Conservation (phyloP, 2,888 invertebrate species). For the Gandaritis pyraliata region DNA sequence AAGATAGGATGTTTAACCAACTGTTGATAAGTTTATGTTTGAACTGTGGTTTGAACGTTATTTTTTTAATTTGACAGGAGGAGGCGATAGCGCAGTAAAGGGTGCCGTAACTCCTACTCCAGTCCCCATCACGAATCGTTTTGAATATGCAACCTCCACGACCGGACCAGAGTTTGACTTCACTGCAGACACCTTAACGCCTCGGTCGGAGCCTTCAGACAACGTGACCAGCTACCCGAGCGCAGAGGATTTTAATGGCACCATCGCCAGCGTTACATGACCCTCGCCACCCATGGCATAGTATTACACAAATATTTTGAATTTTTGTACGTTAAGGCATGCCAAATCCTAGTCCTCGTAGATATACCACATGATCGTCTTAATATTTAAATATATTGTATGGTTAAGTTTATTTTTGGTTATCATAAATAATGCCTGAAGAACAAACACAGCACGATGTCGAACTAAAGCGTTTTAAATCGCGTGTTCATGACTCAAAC, state of each 20-base stretch:
- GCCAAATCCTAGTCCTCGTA: conserved; percentile 26
- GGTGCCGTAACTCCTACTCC: conserved; percentile 49
- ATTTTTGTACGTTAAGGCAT: conserved; percentile 37
- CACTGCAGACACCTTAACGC: conserved; percentile 6
- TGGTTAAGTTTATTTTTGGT: too few relatives aligned
- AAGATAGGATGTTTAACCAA: too few relatives aligned
- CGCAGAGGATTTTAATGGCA: conserved; percentile 27
- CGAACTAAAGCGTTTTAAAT: too few relatives aligned
- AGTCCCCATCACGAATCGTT: conserved; percentile 44
- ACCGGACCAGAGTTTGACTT: conserved; percentile 17
- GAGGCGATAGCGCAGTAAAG: conserved; percentile 78
- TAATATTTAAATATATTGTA: too few relatives aligned
- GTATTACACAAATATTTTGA: conserved; percentile 30
- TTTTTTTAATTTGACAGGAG: conserved; percentile 58
- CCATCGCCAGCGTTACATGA: conserved; percentile 57
- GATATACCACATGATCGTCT: background rate
- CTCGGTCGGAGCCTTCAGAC: conserved; percentile 7
- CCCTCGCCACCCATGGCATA: conserved; percentile 37
- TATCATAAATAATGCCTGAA: conserved; percentile 3
- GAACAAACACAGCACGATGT: background rate
- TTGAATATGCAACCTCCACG: conserved; percentile 34
- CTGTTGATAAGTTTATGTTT: too few relatives aligned
- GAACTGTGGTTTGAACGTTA: too few relatives aligned
- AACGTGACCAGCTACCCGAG: conserved; percentile 31
- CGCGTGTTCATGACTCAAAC: too few relatives aligned